Evolutionary conservation across 2,113 vertebrate genomes (phyloP).

Genomic region (Picathartes gymnocephalus): DNA sequence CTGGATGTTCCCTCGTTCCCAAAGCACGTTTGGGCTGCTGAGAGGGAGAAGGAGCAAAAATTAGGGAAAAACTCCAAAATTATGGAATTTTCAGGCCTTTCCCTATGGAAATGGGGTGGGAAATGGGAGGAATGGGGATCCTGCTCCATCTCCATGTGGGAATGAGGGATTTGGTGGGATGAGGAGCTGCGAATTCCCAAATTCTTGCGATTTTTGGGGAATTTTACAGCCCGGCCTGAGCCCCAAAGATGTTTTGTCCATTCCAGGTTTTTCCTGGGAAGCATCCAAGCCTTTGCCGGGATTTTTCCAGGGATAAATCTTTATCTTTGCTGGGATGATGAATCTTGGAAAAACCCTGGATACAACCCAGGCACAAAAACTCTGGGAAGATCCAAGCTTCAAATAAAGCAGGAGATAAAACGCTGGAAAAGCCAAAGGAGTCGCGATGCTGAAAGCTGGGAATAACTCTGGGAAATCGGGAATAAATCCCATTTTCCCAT

Average conservation of each 20-base stretch:
- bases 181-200: not conserved
- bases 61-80: rapidly evolving
- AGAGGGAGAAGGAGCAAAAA: not conserved
- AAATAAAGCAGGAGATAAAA: not conserved
- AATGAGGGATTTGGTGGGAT: not conserved
- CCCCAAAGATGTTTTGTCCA: not conserved
- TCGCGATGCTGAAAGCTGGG: not conserved
- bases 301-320: not conserved
- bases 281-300: not conserved
- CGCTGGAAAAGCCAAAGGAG: not conserved
- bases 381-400: not conserved
- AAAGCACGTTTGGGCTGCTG: rapidly evolving
- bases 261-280: not conserved
- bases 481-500: not conserved
- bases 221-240: not conserved
- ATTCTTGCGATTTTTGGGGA: not conserved
- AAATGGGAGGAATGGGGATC: rapidly evolving
- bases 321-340: not conserved
- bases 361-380: not conserved
- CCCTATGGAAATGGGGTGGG: not conserved
- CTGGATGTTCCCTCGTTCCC: not conserved
- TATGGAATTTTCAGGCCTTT: not conserved
- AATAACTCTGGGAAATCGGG: rapidly evolving
- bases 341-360: not conserved
- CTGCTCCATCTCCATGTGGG: rapidly evolving